These are phyloP conservation scores for Vireo altiloquus DNA, from an alignment of 2,113 vertebrate species.

Conservation along the genomic window DNA sequence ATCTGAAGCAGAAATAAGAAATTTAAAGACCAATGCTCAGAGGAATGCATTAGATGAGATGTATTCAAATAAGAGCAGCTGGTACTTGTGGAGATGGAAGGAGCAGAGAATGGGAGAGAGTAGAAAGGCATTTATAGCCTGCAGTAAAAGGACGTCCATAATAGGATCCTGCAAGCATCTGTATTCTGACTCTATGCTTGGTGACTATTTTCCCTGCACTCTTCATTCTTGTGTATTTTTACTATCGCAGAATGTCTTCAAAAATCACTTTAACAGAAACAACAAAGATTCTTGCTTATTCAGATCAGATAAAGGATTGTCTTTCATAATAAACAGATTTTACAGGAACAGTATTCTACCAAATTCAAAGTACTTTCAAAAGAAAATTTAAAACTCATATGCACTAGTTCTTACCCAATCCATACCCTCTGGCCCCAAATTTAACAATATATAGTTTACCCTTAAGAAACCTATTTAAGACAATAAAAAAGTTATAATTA, in stretches of 20 bases:
- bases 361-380: background rate
- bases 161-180: background rate
- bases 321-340: background rate
- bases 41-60: background rate
- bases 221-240: background rate
- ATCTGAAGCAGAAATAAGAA: background rate
- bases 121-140: background rate
- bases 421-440: fast-evolving
- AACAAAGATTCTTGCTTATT: background rate
- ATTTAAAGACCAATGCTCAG: background rate
- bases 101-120: background rate
- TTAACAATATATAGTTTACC: background rate
- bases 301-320: background rate
- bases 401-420: background rate
- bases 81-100: background rate
- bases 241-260: background rate
- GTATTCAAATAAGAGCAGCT: background rate
- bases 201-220: background rate
- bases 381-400: background rate
- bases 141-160: background rate
- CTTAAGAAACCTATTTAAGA: background rate
- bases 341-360: background rate
- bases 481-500: background rate
- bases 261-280: background rate
- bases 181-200: background rate